Evolutionary conservation across 2,888 invertebrate species (phyloP).

Genomic region (Subacronicta megacephala): DNA sequence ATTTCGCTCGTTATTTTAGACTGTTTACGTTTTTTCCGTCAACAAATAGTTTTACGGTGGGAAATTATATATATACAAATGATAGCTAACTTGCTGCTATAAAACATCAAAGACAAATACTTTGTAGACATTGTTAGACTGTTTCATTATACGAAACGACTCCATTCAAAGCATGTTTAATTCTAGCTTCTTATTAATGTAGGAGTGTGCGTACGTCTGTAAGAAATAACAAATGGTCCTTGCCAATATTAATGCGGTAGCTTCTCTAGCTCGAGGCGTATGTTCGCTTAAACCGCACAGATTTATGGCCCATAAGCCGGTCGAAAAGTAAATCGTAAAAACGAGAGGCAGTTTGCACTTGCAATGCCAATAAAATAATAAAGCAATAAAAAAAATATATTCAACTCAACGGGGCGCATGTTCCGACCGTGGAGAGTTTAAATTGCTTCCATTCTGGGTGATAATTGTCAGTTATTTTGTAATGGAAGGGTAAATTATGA

Average conservation of each 20-base stretch:
- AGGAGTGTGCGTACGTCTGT: constrained; percentile 40
- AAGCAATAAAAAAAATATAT: constrained; percentile 79
- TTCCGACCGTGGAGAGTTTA: constrained; percentile 69
- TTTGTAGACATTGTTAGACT: constrained; percentile 58
- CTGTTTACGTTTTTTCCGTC: constrained; percentile 78
- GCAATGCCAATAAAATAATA: constrained; percentile 84
- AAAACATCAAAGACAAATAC: constrained; percentile 70
- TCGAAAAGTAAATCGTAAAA: constrained; percentile 83
- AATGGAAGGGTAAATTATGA: constrained; percentile 68
- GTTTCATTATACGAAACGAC: constrained; percentile 60
- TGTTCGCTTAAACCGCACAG: constrained; percentile 74
- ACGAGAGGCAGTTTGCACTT: constrained; percentile 78
- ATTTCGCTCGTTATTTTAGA: constrained; percentile 82
- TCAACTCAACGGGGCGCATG: constrained; percentile 73
- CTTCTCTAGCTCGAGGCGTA: constrained; percentile 72
- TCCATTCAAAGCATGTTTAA: constrained; percentile 66
- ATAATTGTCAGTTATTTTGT: constrained; percentile 73
- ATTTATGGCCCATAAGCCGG: constrained; percentile 77
- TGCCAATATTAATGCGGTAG: constrained; percentile 77
- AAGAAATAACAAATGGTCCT: constrained; percentile 77
- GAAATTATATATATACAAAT: constrained; percentile 64
- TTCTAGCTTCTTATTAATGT: constrained; percentile 61
- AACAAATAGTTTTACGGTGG: constrained; percentile 64
- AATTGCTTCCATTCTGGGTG: constrained; percentile 73
- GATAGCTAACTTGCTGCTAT: constrained; percentile 54